Conservation (phyloP, 1,140 invertebrate species). For the Glomeris maerens region DNA sequence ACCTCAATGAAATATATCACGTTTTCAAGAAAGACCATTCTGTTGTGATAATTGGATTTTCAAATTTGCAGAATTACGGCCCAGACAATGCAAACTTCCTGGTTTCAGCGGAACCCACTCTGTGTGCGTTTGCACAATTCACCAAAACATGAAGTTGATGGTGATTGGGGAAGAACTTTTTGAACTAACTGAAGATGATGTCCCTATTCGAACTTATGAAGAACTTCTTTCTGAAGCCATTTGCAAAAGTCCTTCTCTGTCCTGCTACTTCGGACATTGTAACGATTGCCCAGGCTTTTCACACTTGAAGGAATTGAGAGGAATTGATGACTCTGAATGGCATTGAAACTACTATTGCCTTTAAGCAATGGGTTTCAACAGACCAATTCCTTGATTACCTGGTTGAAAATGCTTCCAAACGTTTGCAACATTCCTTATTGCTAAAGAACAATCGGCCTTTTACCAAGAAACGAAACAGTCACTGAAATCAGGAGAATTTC, state of each 20-base stretch:
- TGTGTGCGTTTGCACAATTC: conserved; percentile 18
- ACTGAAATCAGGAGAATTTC: background rate
- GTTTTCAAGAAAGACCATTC: conserved; percentile 12
- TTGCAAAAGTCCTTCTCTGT: conserved; percentile 7
- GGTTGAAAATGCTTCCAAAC: too few relatives aligned
- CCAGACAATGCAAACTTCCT: background rate
- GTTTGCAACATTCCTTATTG: too few relatives aligned
- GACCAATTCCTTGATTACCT: too few relatives aligned
- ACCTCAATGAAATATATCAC: conserved; percentile 10
- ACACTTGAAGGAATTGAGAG: conserved; percentile 11
- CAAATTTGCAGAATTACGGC: conserved; percentile 8
- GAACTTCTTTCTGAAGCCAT: conserved; percentile 14
- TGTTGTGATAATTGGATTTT: conserved; percentile 12
- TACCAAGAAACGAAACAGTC: conserved; percentile 11
- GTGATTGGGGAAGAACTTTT: too few relatives aligned
- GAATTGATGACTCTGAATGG: too few relatives aligned
- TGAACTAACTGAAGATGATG: background rate
- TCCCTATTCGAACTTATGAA: conserved; percentile 10
- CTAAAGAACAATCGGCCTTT: conserved; percentile 5
- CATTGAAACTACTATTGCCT: too few relatives aligned
- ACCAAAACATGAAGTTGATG: conserved; percentile 22
- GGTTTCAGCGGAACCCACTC: conserved; percentile 11
- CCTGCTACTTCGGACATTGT: conserved; percentile 12
- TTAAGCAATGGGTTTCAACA: too few relatives aligned
- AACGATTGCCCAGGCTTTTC: conserved; percentile 12